These are phyloP conservation scores for Larimichthys polyactis DNA, from an alignment of 2,113 vertebrate genomes.

Conservation along the genomic window DNA sequence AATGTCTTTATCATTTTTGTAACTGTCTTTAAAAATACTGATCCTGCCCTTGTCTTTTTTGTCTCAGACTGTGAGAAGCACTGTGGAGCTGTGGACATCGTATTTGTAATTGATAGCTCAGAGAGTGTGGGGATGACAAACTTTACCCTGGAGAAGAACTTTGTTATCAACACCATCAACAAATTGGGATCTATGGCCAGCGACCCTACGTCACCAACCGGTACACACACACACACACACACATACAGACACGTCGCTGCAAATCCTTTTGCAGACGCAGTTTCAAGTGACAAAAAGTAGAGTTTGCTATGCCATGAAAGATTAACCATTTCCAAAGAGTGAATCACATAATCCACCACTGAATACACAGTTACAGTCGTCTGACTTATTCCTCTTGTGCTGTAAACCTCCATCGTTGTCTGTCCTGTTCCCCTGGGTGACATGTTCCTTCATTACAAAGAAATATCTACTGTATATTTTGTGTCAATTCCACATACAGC, in stretches of 20 bases:
- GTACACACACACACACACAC: conserved; percentile 66
- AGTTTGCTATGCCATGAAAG: conserved; percentile 11
- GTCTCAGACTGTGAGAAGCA: conserved; percentile 93
- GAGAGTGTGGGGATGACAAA: conserved; percentile 97
- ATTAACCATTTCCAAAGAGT: conserved; percentile 20
- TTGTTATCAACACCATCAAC: conserved; percentile 96
- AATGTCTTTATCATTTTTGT: background rate
- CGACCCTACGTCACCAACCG: conserved; percentile 89
- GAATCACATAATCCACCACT: conserved; percentile 19
- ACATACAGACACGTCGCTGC: conserved; percentile 9
- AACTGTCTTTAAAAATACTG: background rate
- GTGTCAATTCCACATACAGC: no score
- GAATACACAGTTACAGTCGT: background rate
- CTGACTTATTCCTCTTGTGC: no score
- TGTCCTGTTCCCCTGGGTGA: no score
- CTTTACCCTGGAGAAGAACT: conserved; percentile 98
- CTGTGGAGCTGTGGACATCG: conserved; percentile 95
- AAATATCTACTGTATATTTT: no score
- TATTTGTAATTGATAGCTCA: conserved; percentile 98
- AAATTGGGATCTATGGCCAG: conserved; percentile 92
- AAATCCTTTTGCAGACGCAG: conserved; percentile 21
- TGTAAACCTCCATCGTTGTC: no score
- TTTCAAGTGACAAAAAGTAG: conserved; percentile 19
- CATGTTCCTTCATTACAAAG: no score
- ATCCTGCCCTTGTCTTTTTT: conserved; percentile 21